phyloP scores from a whole-genome alignment of 92 coral and sea anemone genomes.

The Siderastrea siderea region DNA sequence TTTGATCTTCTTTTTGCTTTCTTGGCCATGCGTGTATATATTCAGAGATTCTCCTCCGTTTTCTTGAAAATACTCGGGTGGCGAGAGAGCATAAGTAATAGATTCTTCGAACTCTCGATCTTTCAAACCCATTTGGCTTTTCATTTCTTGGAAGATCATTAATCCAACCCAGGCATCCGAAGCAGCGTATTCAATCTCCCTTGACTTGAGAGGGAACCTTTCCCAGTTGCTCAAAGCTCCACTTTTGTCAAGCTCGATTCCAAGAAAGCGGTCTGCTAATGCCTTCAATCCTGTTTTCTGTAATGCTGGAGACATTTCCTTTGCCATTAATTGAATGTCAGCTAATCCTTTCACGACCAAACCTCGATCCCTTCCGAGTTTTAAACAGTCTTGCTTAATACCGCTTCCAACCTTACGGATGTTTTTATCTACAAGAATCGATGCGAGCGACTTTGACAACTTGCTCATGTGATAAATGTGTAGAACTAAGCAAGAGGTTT shows the following conservation, averaged over 20 bases:
- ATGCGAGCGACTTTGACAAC: constrained; percentile 63
- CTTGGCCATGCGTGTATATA: too few species aligned
- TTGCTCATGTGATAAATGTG: constrained; percentile 68
- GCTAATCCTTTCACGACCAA: constrained; percentile 74
- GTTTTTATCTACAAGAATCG: constrained; percentile 54
- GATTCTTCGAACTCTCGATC: too few species aligned
- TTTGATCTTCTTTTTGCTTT: too few species aligned
- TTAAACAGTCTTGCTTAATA: constrained; percentile 71
- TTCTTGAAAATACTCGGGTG: too few species aligned
- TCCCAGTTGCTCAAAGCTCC: constrained; percentile 86
- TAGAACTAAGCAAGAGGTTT: constrained; percentile 64
- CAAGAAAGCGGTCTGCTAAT: constrained; percentile 64
- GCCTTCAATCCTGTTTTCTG: constrained; percentile 69
- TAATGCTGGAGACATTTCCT: not conserved
- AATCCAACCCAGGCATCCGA: constrained; percentile 92
- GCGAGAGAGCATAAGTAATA: too few species aligned
- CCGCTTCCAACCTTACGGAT: constrained; percentile 88
- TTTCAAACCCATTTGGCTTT: not conserved
- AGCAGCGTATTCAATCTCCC: constrained; percentile 84
- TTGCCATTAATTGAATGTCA: constrained; percentile 78
- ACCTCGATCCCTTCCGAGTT: constrained; percentile 70
- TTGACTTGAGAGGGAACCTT: constrained; percentile 50
- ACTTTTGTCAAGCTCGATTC: constrained; percentile 61
- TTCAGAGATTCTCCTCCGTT: too few species aligned
- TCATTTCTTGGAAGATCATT: constrained; percentile 67